Base-by-base conservation (phyloP, 2,113 vertebrate genomes). In the Micromys minutus region DNA sequence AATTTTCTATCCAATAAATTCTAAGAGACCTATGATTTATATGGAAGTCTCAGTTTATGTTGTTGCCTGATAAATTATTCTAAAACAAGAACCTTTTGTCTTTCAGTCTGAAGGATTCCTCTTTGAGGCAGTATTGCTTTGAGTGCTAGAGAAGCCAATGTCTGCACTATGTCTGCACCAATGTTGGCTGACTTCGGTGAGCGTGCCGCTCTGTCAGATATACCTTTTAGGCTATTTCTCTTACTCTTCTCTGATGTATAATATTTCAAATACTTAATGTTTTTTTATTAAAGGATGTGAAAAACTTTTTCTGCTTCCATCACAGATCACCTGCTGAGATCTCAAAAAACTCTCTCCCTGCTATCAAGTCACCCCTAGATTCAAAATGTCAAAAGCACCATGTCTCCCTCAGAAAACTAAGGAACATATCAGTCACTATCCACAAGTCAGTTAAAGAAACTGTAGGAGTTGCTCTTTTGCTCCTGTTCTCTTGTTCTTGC, bases 381-480 rank as follows among this genome's bases (percentile, higher is more conserved):
- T 29, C 15, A 3, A 9, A 9, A 11, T 61, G 5, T 1, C 9
- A 9, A 9, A 11, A 63, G 5, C 1, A 10, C 22, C 3, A 50
- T 26, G 7, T 42, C 24, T 90, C 16, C 21, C 11, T 47, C n/a
- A 10, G 7, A 3, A 16, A 17, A 11, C 21, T 12, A 13, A 59
- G 29, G 29, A 47, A 36, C 12, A 8, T 22, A 39, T 15, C 21
- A 36, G 24, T 72, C 63, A 15, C n/a, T 11, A 34, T 55, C 36
- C 5, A 10, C 39, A 39, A 19, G 59, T 22, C 69, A 79, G 26
- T 8, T 19, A 13, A 34, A 87, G 29, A 11, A 67, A 63, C 34
- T 5, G 4, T 39, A 45, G 5, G 34, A 80, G 39, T 50, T n/a
- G n/a, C n/a, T n/a, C n/a, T n/a, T n/a, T n/a, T n/a, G n/a, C n/a